A percentile compares a stretch with the other conserved stretches of the same genome.
Evolutionary conservation across 2,113 vertebrate species (phyloP).

Genomic region (Atherinomorus stipes): DNA sequence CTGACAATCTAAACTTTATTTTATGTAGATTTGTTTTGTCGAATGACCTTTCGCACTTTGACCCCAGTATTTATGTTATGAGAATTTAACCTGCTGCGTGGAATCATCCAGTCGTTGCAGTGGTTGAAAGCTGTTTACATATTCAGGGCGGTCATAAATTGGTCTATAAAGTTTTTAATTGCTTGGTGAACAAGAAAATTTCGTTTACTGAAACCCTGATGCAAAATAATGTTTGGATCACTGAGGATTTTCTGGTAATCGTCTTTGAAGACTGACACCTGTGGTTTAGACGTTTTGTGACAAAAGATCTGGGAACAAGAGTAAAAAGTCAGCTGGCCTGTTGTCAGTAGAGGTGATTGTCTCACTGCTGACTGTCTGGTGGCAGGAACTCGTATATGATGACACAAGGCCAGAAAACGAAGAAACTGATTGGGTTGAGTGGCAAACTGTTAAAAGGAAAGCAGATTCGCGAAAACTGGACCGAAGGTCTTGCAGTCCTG

Average conservation of each 20-base stretch:
- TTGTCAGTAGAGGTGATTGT: conserved; percentile 28
- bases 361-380: conserved; percentile 61
- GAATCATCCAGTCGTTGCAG: background rate
- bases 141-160: background rate
- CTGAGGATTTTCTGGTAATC: background rate
- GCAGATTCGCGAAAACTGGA: conserved; percentile 40
- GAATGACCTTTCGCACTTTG: background rate
- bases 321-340: conserved; percentile 45
- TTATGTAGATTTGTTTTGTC: too few relatives aligned
- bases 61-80: background rate
- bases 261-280: conserved; percentile 74
- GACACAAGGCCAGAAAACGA: conserved; percentile 48
- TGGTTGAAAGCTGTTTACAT: background rate
- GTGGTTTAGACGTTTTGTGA: background rate
- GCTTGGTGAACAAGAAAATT: background rate
- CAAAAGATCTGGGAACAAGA: conserved; percentile 21
- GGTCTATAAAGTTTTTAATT: background rate
- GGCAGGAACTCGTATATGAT: conserved; percentile 67
- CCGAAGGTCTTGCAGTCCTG: conserved; percentile 61
- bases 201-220: background rate
- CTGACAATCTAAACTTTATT: too few relatives aligned
- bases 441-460: conserved; percentile 45
- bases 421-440: conserved; percentile 57
- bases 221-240: background rate
- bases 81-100: background rate